Percentiles rank a stretch among this genome's conserved stretches.
These are phyloP conservation scores for Bufotes viridis DNA, from an alignment of 2,797 vertebrate species.

Conservation along the genomic window DNA sequence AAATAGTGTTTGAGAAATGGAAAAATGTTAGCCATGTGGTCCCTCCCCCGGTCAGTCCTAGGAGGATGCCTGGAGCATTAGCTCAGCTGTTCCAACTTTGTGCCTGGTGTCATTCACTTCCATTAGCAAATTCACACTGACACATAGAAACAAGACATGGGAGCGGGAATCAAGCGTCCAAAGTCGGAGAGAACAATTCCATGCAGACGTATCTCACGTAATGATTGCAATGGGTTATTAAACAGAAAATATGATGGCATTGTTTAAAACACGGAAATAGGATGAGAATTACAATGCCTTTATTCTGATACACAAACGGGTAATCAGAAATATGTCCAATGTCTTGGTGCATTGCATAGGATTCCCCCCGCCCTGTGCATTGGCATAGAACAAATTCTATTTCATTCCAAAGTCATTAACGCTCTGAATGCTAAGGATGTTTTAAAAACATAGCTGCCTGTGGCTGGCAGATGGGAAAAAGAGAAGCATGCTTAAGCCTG, in stretches of 20 bases:
- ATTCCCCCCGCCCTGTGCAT: background rate
- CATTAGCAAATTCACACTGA: slow-evolving; percentile 75
- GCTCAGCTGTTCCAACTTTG: slow-evolving; percentile 71
- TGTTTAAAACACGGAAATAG: background rate
- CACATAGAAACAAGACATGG: slow-evolving; percentile 70
- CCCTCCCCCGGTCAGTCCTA: slow-evolving; percentile 65
- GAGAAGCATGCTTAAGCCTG: background rate
- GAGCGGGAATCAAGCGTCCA: slow-evolving; percentile 55
- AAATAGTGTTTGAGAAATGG: slow-evolving; percentile 66
- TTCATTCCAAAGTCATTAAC: slow-evolving; percentile 29
- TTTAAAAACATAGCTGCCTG: background rate
- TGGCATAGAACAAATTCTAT: background rate
- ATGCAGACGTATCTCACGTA: slow-evolving; percentile 2
- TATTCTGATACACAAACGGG: background rate
- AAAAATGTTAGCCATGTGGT: slow-evolving; percentile 64
- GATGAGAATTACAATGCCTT: background rate
- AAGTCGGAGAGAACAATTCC: slow-evolving; percentile 12
- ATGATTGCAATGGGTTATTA: background rate
- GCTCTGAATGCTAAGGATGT: background rate
- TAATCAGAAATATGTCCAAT: slow-evolving; percentile 3
- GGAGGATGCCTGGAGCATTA: slow-evolving; percentile 72
- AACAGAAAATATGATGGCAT: background rate
- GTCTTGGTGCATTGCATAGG: background rate
- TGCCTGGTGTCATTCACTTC: slow-evolving; percentile 71
- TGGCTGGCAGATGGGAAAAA: slow-evolving; percentile 13